Evolutionary conservation across 2,888 invertebrate genomes (phyloP), one percentile per base, ranked within the genome.

Genomic region (Leptarthrus brevirostris): DNA sequence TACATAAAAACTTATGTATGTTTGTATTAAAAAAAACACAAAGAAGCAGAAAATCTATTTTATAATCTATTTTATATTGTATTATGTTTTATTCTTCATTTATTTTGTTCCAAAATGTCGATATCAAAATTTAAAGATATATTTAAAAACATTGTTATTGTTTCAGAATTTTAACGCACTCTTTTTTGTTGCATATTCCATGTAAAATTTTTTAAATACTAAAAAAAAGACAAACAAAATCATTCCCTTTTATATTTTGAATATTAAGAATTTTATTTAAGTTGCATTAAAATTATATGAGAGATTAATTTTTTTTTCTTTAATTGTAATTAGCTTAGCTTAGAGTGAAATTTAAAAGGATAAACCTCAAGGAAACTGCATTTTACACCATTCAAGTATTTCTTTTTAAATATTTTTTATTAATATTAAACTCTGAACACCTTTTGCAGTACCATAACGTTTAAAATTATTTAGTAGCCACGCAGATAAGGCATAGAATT

Each of bases 351-450:
- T 22, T 6, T 40, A 58, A 2, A 36, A 30, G 6, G 3, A 56
- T 44, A 70, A 20, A 75, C 56, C 74, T 75, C 72, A 75, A 64
- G 66, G 74, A 72, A 66, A 44, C 30, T 73, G 72, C 72, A 72
- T 72, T 75, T 73, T 44, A 75, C 52, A 73, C 74, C 74, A 72
- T 72, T 75, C 10, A 75, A 75, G 74, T 75, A 75, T 75, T 75
- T 72, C 54, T 53, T 52, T 22, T 1, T 12, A 20, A 53, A 53
- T 26, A 2, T 22, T 26, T 26, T 12, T 54, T 52, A 10, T 52
- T 2, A 47, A 47, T 47, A 47, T 16, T 66, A 36, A 61, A 40
- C 54, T 61, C 36, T 36, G n/a, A 61, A 56, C 6, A 56, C 16
- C 26, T 56, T 56, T 30, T 56, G 8, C 30, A 58, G 58, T 34